These are phyloP conservation scores for Listrodromus nycthemerus DNA, from an alignment of 2,888 invertebrate genomes.

Conservation along the genomic window DNA sequence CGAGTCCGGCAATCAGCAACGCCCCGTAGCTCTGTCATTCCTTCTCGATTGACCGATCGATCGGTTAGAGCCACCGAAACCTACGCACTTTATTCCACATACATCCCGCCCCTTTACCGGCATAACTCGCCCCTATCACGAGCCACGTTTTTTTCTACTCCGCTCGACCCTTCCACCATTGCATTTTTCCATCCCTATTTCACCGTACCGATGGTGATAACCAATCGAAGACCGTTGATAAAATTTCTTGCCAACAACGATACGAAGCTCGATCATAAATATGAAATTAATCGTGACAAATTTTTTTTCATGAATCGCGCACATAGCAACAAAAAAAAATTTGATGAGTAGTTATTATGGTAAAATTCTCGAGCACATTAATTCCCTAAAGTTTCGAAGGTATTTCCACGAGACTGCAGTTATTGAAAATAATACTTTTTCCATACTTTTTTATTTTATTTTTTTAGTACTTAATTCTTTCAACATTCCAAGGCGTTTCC, in stretches of 20 bases:
- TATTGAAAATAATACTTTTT: too few species aligned
- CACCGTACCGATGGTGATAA: constrained; percentile 42
- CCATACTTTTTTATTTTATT: too few species aligned
- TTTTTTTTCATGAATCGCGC: neutral
- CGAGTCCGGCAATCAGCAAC: constrained; percentile 65
- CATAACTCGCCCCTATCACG: constrained; percentile 43
- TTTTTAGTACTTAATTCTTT: too few species aligned
- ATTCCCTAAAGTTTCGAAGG: neutral
- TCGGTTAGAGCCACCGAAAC: constrained; percentile 53
- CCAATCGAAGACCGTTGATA: neutral
- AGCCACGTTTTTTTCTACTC: constrained; percentile 35
- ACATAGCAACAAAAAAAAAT: neutral
- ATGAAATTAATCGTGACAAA: neutral
- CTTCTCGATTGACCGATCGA: constrained; percentile 73
- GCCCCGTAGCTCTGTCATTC: constrained; percentile 60
- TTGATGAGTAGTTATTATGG: neutral
- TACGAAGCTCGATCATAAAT: neutral
- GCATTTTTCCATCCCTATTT: constrained; percentile 59
- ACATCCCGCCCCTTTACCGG: constrained; percentile 11
- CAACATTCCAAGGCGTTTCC: neutral
- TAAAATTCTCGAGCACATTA: constrained; percentile 6
- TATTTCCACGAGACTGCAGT: neutral
- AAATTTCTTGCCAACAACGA: neutral
- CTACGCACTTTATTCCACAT: constrained; percentile 45
- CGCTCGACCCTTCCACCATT: constrained; percentile 54